Percentiles rank a stretch among this genome's conserved stretches.
phyloP scores from a whole-genome alignment of 2,113 vertebrate species.

The Hemiscyllium ocellatum region DNA sequence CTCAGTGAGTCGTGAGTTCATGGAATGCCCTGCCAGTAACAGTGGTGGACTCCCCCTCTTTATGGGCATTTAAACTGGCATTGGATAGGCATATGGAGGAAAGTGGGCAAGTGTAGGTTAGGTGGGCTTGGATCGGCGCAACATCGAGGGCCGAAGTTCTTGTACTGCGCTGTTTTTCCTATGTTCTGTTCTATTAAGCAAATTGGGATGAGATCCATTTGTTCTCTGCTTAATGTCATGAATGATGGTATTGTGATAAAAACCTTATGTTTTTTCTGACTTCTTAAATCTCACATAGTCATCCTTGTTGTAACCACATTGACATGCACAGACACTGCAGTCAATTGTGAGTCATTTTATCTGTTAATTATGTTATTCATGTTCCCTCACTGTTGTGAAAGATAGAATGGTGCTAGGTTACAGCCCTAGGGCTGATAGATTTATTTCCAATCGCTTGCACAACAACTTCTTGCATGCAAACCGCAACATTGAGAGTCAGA shows the following conservation, averaged over 20 bases:
- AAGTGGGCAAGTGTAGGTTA: too few relatives aligned
- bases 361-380: background rate
- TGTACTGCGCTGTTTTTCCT: too few relatives aligned
- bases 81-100: too few relatives aligned
- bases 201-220: background rate
- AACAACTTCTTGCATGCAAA: background rate
- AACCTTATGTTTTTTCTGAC: background rate
- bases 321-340: background rate
- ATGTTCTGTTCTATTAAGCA: too few relatives aligned
- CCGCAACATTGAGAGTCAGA: background rate
- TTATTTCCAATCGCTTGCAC: background rate
- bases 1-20: too few relatives aligned
- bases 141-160: too few relatives aligned
- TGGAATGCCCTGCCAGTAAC: too few relatives aligned
- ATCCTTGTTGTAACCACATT: background rate
- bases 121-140: too few relatives aligned
- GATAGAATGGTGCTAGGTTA: background rate
- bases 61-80: too few relatives aligned
- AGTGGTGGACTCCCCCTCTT: too few relatives aligned
- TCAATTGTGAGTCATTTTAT: background rate
- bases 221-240: background rate
- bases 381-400: background rate
- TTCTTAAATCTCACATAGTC: background rate
- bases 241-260: background rate
- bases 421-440: background rate